Evolutionary conservation across 2,113 vertebrate species (phyloP), one percentile per base, ranked within the genome.

Genomic region (Heteronetta atricapilla): DNA sequence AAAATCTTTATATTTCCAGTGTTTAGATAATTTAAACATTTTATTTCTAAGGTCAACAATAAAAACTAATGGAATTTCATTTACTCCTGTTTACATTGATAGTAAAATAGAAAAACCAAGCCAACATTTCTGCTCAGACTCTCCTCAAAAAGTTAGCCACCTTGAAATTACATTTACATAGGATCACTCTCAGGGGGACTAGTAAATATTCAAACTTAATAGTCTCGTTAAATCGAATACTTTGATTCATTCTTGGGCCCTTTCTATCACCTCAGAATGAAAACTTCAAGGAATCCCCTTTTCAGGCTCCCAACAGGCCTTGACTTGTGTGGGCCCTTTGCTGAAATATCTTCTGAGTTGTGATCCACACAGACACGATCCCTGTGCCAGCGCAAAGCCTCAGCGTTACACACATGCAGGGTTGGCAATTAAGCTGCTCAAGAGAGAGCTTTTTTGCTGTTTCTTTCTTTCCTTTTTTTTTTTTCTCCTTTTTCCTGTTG

Each of bases 141-240:
- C 36, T 69, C 64, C 59, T 58, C 0, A 2, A 60, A n/a, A 82
- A 72, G 15, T 38, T 22, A 74, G n/a, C 64, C 38, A 82, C 78
- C 70, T 82, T 77, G 84, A 95, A 95, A 95, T 82, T 66, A 69
- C 72, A 76, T 89, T 94, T 73, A 36, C n/a, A 64, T 53, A 31
- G 29, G 18, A 40, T 72, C 10, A 15, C 26, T 84, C 81, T 93
- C 62, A 56, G 50, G 67, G 93, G 74, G 19, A 80, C 34, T 10
- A 62, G 26, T 46, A 50, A 82, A 73, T 14, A 67, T 0, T 53
- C 6, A 46, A 38, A 59, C 25, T 22, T 91, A 62, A 75, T 13
- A 76, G 44, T 21, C 36, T 8, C 20, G 7, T 81, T 69, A 77
- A 94, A 93, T 25, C 10, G 7, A 86, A 79, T 8, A 58, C 33